Percentiles rank a stretch among this genome's conserved stretches.
These are phyloP conservation scores for Drosophila burlai DNA, from an alignment of 1,140 invertebrate genomes.

Conservation along the genomic window DNA sequence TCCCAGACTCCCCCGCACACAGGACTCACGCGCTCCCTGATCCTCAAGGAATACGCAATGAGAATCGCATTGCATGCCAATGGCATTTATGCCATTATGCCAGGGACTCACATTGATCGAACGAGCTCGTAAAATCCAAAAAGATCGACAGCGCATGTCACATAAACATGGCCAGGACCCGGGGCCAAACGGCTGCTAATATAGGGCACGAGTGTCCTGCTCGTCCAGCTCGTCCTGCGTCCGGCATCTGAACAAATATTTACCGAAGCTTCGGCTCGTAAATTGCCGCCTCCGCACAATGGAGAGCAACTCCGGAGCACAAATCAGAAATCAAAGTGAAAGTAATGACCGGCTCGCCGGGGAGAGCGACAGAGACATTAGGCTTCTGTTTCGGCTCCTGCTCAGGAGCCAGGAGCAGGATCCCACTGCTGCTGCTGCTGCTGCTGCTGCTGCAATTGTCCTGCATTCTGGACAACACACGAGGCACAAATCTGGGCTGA, in stretches of 20 bases:
- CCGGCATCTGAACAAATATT: slow-evolving; percentile 78
- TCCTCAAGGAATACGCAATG: slow-evolving; percentile 46
- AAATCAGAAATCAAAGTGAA: slow-evolving; percentile 76
- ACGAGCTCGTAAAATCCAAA: slow-evolving; percentile 67
- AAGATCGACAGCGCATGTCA: slow-evolving; percentile 69
- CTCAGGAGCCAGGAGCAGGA: not conserved
- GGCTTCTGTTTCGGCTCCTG: slow-evolving; percentile 63
- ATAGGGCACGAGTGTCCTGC: slow-evolving; percentile 62
- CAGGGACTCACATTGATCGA: slow-evolving; percentile 32
- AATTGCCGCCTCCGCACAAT: slow-evolving; percentile 71
- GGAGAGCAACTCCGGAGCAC: not conserved
- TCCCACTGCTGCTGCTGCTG: slow-evolving; percentile 1
- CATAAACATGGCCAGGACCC: slow-evolving; percentile 61
- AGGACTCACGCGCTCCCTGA: not conserved
- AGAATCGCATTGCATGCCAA: slow-evolving; percentile 30
- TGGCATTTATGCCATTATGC: slow-evolving; percentile 22
- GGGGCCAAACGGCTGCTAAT: slow-evolving; percentile 68
- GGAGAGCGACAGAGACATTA: slow-evolving; percentile 70
- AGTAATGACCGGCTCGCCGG: slow-evolving; percentile 65
- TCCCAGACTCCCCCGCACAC: slow-evolving; percentile 28
- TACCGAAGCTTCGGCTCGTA: slow-evolving; percentile 73
- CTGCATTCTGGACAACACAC: slow-evolving; percentile 63
- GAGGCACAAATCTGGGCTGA: slow-evolving; percentile 82
- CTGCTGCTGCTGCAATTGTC: slow-evolving; percentile 39
- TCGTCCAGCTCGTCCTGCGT: slow-evolving; percentile 3